phyloP scores from a whole-genome alignment of 1,140 invertebrate genomes.

The Hypsibius dujardini region DNA sequence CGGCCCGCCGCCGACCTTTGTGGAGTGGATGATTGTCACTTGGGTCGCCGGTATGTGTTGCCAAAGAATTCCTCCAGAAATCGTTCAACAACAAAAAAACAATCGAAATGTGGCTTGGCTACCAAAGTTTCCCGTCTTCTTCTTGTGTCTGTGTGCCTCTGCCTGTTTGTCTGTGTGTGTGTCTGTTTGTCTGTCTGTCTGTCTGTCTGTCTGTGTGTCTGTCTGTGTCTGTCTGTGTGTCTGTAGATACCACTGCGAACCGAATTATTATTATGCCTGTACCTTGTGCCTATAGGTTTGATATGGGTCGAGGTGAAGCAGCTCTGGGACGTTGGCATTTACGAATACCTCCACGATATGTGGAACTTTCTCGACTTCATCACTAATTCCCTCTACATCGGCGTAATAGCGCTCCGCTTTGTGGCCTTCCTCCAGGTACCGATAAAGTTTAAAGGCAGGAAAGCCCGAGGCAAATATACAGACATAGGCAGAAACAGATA shows the following conservation, averaged over 20 bases:
- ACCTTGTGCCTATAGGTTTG: conserved; percentile 45
- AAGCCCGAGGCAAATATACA: too few species aligned
- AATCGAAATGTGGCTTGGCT: too few species aligned
- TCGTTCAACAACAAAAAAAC: neutral
- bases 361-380: conserved; percentile 99
- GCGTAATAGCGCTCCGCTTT: conserved; percentile 75
- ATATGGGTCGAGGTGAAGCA: conserved; percentile 99
- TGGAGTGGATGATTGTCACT: conserved; percentile 73
- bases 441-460: neutral
- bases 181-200: too few species aligned
- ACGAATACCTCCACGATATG: conserved; percentile 91
- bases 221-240: too few species aligned
- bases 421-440: conserved; percentile 74
- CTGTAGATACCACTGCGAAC: too few species aligned
- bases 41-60: conserved; percentile 63
- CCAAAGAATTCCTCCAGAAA: conserved; percentile 15
- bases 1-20: conserved; percentile 66
- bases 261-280: neutral
- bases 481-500: too few species aligned
- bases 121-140: too few species aligned
- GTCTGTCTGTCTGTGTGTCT: too few species aligned
- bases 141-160: too few species aligned
- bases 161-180: too few species aligned
- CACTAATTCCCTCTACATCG: conserved; percentile 90
- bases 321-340: conserved; percentile 84